Percentiles rank a stretch among this genome's conserved stretches.
Evolutionary conservation across 1,140 invertebrate species (phyloP).

Genomic region (Diorhabda sublineata): DNA sequence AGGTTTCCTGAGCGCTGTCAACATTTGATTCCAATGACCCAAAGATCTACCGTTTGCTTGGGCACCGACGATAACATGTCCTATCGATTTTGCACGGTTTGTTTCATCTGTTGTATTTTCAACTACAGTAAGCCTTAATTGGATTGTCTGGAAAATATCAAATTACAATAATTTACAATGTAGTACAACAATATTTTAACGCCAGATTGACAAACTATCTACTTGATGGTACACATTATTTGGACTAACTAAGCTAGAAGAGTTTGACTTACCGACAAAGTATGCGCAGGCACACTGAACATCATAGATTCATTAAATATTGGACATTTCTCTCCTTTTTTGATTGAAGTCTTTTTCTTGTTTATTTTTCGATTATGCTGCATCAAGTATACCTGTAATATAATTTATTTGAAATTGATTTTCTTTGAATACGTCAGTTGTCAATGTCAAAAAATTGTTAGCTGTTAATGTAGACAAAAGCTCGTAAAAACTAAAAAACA

Average conservation of each 20-base stretch:
- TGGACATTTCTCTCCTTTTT: constrained; percentile 64
- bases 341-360: constrained; percentile 71
- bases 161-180: neutral
- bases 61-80: constrained; percentile 69
- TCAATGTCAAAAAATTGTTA: no score
- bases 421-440: no score
- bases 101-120: constrained; percentile 39
- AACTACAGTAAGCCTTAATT: constrained; percentile 64
- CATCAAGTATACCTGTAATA: constrained; percentile 65
- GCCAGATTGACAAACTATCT: no score
- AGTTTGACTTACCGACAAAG: constrained; percentile 53
- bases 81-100: constrained; percentile 56
- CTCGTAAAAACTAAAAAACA: no score
- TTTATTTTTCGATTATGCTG: constrained; percentile 73
- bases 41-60: constrained; percentile 64
- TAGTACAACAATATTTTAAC: no score
- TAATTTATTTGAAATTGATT: no score
- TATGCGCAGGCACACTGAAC: constrained; percentile 66
- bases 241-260: neutral
- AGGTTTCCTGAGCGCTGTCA: constrained; percentile 72
- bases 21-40: constrained; percentile 82
- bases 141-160: constrained; percentile 57
- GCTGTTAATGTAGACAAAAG: no score
- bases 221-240: no score
- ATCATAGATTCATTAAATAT: constrained; percentile 80